Base-by-base conservation (phyloP, 2,888 invertebrate species). In the Parasteatoda lunata region DNA sequence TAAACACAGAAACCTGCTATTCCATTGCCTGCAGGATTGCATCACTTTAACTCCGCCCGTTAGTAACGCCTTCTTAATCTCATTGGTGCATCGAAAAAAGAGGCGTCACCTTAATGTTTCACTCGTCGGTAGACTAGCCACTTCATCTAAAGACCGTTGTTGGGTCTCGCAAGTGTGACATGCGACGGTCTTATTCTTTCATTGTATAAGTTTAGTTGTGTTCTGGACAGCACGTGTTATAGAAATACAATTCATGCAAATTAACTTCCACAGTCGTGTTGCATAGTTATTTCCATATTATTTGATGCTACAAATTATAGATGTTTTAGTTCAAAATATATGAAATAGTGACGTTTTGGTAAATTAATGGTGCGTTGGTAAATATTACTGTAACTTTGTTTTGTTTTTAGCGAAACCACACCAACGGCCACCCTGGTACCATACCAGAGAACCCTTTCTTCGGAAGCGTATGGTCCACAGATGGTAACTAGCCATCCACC, bases 341-440 rank as follows among this genome's bases (percentile, higher is more conserved):
- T 30, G 30, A 30, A 30, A 30, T 30, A 30, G 30, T 30, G 30
- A 2, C 30, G 30, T 30, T 30, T 30, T 30, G 30, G 30, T 30
- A 30, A 30, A 30, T 30, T 30, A 30, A 30, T 30, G 30, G 30
- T 30, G 30, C 30, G 30, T 30, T 30, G 30, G 30, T 30, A 30
- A 30, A 30, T 30, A 30, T 30, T 30, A 30, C 2, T 30, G 59
- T 13, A 7, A n/a, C 9, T 59, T 59, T 59, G 0, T 59, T 59
- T 13, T 59, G 9, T 59, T 54, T 59, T 59, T 59, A n/a, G 8
- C 59, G 73, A 15, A 11, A 52, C 15, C 65, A 64, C 11, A 51
- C 65, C 76, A 30, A 48, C 77, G 13, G 66, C 51, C 80, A 86
- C 8, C 77, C 85, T 86, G 85, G 85, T 86, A 47, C 85, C 85